Base-by-base conservation (phyloP, 2,888 invertebrate genomes). In the Abrostola tripartita region DNA sequence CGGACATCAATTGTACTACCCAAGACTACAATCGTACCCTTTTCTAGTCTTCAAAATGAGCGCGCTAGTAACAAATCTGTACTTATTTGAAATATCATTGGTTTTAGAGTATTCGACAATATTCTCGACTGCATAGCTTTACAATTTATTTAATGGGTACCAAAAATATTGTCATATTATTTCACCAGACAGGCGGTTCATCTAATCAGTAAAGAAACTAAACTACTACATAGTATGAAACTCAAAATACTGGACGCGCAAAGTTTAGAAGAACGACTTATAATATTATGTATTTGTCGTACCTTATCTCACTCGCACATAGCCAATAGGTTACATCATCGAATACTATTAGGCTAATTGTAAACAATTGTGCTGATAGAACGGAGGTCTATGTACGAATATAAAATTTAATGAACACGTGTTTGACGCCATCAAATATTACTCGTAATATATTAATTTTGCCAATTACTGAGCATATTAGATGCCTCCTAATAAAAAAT, bases 341-440 rank as follows among this genome's bases (percentile, higher is more conserved):
- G 53, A 64, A 78, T 59, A 69, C 50, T 65, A 78, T 78, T 66
- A 72, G 54, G 54, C 68, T 71, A 80, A 78, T 80, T 80, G 69
- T 65, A 73, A 73, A 78, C 76, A 78, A 78, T 76, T 81, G 81
- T 61, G 35, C 41, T 12, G 69, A 63, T 56, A 68, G 35, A 57
- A 56, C 65, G 47, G 55, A 57, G 44, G 60, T 67, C 65, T 52
- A 53, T 56, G 41, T 41, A 76, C 68, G 42, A 70, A 76, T 76
- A 65, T 66, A 61, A 76, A 71, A 66, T 66, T 65, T 62, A 69
- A 40, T 54, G 35, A 54, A 49, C 51, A 52, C 44, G 44, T 35
- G 55, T 62, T 54, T 55, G 55, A 37, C 41, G 54, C 63, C 52
- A 62, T 66, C 49, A 53, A 60, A 54, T 61, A 36, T 61, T 41